These are phyloP conservation scores for Drosophila jambulina DNA, from an alignment of 1,140 invertebrate genomes.

Conservation along the genomic window DNA sequence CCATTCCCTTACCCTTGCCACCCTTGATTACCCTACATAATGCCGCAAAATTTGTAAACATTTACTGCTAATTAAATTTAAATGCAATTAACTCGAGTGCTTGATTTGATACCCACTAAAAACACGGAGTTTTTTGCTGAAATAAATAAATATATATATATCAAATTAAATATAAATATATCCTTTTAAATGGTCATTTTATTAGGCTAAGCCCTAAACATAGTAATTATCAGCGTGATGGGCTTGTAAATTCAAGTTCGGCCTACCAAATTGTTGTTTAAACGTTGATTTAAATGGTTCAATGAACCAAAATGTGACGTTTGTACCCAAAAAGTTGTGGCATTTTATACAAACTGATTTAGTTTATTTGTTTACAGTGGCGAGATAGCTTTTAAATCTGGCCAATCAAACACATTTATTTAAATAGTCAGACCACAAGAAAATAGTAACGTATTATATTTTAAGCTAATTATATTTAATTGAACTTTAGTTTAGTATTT, in stretches of 20 bases:
- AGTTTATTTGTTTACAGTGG: constrained; percentile 10
- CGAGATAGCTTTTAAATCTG: not conserved
- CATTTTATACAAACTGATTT: constrained; percentile 9
- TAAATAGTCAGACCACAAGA: not conserved
- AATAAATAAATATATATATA: constrained; percentile 27
- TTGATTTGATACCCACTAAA: constrained; percentile 59
- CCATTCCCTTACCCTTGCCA: not conserved
- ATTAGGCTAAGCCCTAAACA: constrained; percentile 30
- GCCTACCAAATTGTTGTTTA: constrained; percentile 30
- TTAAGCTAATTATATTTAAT: too few species aligned
- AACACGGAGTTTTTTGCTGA: constrained; percentile 28
- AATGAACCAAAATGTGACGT: constrained; percentile 18
- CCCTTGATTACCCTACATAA: constrained; percentile 24
- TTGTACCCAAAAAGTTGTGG: constrained; percentile 11
- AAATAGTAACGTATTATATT: too few species aligned
- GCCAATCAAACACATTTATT: not conserved
- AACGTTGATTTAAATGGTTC: constrained; percentile 44
- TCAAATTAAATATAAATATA: constrained; percentile 31
- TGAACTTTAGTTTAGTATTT: too few species aligned
- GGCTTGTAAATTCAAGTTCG: constrained; percentile 11
- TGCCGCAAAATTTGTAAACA: constrained; percentile 73
- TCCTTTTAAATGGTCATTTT: constrained; percentile 34
- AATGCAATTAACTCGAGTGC: constrained; percentile 79
- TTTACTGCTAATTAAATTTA: constrained; percentile 82
- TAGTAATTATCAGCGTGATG: constrained; percentile 32